Evolutionary conservation across 1,140 invertebrate species (phyloP), one percentile per base, ranked within the genome.

Genomic region (Drosophila elegans): DNA sequence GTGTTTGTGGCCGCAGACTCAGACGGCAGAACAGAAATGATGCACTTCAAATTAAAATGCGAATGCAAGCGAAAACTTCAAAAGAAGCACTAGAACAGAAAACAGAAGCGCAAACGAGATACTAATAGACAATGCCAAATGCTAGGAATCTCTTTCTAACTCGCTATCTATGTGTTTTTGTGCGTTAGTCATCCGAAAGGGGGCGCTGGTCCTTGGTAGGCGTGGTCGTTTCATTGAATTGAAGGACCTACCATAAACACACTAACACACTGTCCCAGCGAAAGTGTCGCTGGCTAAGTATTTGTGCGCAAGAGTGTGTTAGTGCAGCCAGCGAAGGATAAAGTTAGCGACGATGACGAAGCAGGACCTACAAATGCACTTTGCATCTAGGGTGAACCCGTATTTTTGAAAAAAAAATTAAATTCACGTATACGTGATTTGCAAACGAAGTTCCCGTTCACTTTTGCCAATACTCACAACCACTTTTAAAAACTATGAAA

Each of bases 11-110:
- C 74, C 73, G 67, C 73, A 84, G 81, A 83, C 67, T 74, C 62
- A 67, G 77, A 61, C 60, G 56, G 62, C 41, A 71, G 48, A 72
- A 64, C 80, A 74, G 84, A 89, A 82, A 89, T 88, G 84, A 73
- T 89, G 84, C 84, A 89, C 84, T 88, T 84, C 84, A 88, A 88
- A 88, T 88, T 88, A 88, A 88, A 88, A 88, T 88, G 84, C 84
- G 84, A 86, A 89, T 88, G 84, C 84, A 83, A 88, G 84, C 84
- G 83, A 86, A 88, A 88, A 89, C 84, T 89, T 88, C 84, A 88
- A 88, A 88, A 88, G 84, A 88, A 89, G 85, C 84, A 84, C 80
- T 89, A 89, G 84, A 84, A 88, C 84, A 89, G 84, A 88, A 88
- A 89, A 89, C 76, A 89, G 80, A 89, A 88, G 85, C 84, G 84